Percentiles rank a stretch among this genome's conserved stretches.
These are phyloP conservation scores for Catharus minimus DNA, from an alignment of 2,113 vertebrate species.

Conservation along the genomic window DNA sequence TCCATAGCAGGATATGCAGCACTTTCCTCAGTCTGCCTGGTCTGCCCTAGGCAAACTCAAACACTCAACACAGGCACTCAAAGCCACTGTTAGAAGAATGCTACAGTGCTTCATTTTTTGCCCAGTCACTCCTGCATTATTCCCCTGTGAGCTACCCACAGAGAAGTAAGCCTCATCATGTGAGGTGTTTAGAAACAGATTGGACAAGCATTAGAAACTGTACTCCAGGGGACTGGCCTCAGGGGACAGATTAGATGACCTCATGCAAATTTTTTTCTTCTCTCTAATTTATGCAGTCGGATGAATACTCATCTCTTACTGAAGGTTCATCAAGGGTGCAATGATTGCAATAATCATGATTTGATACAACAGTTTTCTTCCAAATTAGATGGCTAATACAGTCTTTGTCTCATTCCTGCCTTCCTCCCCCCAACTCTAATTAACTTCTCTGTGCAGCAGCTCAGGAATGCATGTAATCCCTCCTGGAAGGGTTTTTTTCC, in stretches of 20 bases:
- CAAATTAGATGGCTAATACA: slow-evolving; percentile 50
- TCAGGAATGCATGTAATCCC: slow-evolving; percentile 46
- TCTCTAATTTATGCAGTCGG: neutral
- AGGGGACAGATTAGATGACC: slow-evolving; percentile 13
- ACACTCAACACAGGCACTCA: rapidly evolving
- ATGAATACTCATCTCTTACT: slow-evolving; percentile 23
- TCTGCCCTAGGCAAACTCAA: neutral
- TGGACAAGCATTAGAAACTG: slow-evolving; percentile 30
- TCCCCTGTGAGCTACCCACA: neutral
- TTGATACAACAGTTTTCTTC: slow-evolving; percentile 49
- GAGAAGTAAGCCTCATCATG: neutral
- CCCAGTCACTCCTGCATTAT: neutral
- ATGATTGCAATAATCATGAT: slow-evolving; percentile 43
- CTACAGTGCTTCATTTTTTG: neutral
- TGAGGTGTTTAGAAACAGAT: slow-evolving; percentile 3
- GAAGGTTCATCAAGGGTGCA: slow-evolving; percentile 13
- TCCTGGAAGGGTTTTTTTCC: slow-evolving; percentile 30
- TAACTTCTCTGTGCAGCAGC: slow-evolving; percentile 31
- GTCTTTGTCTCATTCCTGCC: neutral
- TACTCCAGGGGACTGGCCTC: neutral
- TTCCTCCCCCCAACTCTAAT: slow-evolving; percentile 20
- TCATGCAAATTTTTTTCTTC: neutral
- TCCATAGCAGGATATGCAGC: neutral
- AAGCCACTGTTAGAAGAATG: neutral
- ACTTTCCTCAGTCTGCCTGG: neutral